phyloP scores from a whole-genome alignment of 2,797 vertebrate genomes.

The Smutsia temminckii region DNA sequence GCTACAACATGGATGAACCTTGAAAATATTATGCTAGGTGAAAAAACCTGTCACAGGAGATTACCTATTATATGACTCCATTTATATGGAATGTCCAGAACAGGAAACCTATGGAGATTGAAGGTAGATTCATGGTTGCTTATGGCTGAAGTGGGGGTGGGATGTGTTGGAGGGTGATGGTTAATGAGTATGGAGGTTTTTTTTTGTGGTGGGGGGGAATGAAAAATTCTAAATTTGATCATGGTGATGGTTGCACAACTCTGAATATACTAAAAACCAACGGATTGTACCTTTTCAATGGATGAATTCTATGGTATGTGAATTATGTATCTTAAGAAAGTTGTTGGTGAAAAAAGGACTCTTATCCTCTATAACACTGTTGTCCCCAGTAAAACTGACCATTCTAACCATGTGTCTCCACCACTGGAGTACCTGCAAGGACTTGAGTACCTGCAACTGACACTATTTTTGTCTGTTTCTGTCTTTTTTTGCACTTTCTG shows the following conservation, averaged over 20 bases:
- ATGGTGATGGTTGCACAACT: not conserved
- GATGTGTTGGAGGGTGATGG: not conserved
- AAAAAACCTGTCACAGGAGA: constrained; percentile 21
- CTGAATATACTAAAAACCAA: not conserved
- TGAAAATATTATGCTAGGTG: not conserved
- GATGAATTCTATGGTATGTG: not conserved
- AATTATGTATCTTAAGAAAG: not conserved
- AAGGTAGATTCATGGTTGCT: not conserved
- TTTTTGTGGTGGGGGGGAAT: not conserved
- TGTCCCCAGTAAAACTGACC: not conserved
- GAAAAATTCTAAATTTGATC: constrained; percentile 19
- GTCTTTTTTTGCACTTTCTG: not conserved
- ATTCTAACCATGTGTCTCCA: not conserved
- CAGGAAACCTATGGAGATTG: not conserved
- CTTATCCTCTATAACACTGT: not conserved
- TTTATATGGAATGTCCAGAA: not conserved
- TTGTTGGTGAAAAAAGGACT: not conserved
- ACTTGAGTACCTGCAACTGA: not conserved
- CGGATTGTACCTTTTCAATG: not conserved
- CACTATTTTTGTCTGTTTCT: not conserved
- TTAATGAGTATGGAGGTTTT: not conserved
- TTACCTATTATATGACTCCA: not conserved
- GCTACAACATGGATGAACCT: not conserved
- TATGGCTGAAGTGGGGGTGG: not conserved
- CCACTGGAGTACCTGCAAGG: not conserved